phyloP scores from a whole-genome alignment of 1,140 invertebrate genomes.

The Drosophila pachea region DNA sequence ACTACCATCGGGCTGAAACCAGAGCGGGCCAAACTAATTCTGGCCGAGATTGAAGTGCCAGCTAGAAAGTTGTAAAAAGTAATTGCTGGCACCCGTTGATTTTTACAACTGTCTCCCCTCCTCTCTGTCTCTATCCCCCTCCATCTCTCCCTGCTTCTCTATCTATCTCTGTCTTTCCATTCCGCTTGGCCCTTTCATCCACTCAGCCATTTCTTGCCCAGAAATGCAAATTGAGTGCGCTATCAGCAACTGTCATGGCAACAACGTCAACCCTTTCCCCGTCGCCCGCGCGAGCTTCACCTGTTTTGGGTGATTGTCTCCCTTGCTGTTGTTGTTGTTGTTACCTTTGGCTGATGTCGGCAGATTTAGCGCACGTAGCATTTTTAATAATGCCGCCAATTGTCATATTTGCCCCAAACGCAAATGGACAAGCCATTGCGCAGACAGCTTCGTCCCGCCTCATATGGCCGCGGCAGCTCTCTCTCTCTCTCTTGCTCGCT shows the following conservation, averaged over 20 bases:
- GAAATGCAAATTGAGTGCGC: conserved; percentile 73
- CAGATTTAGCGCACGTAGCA: conserved; percentile 70
- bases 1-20: conserved; percentile 45
- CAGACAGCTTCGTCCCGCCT: background rate
- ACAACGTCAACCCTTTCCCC: conserved; percentile 7
- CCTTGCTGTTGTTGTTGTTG: conserved; percentile 1
- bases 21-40: conserved; percentile 45
- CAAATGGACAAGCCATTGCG: conserved; percentile 42
- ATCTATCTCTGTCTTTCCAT: conserved; percentile 5
- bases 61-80: conserved; percentile 75
- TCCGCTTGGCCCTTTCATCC: no score
- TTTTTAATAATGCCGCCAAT: conserved; percentile 70
- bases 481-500: no score
- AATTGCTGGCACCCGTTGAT: conserved; percentile 61
- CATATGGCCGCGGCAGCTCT: conserved; percentile 8
- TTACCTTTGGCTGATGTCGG: conserved; percentile 62
- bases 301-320: conserved; percentile 29
- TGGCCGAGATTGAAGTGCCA: conserved; percentile 68
- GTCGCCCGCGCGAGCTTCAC: conserved; percentile 17
- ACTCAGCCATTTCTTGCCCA: conserved; percentile 12
- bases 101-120: background rate
- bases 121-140: no score
- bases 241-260: conserved; percentile 62
- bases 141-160: background rate
- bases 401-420: conserved; percentile 66